These are phyloP conservation scores for Otolemur garnettii DNA, from an alignment of 2,113 vertebrate species.

Conservation along the genomic window DNA sequence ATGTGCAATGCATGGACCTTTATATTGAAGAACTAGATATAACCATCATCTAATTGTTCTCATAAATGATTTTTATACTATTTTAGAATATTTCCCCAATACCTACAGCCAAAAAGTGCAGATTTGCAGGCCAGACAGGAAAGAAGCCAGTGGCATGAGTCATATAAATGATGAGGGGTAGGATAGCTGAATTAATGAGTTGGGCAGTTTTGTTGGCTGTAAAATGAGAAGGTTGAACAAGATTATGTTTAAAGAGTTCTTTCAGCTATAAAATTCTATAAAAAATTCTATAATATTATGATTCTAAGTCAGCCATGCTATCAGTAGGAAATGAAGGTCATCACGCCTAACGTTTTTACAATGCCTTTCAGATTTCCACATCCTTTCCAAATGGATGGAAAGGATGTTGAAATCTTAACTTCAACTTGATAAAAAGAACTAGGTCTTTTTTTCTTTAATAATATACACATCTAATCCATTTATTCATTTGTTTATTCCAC, in stretches of 20 bases:
- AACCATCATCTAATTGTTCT: neutral
- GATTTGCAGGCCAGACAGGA: neutral
- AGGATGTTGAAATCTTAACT: neutral
- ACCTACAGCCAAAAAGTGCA: neutral
- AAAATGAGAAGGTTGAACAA: neutral
- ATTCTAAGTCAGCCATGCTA: neutral
- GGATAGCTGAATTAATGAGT: neutral
- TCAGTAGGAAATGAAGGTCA: neutral
- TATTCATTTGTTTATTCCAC: neutral
- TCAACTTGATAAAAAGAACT: neutral
- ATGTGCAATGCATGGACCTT: neutral
- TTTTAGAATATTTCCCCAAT: neutral
- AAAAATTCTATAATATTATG: neutral
- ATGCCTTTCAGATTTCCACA: neutral
- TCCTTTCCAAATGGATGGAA: neutral
- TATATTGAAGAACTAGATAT: neutral
- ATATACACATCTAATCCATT: neutral
- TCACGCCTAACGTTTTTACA: neutral
- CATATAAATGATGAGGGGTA: neutral
- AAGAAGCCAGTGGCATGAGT: rapidly evolving
- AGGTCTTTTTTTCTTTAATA: neutral
- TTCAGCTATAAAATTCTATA: neutral
- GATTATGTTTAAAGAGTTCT: neutral
- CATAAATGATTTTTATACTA: neutral
- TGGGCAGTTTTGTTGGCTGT: neutral